Base-by-base conservation (phyloP, 1,140 invertebrate genomes). In the Lepidurus couesii region DNA sequence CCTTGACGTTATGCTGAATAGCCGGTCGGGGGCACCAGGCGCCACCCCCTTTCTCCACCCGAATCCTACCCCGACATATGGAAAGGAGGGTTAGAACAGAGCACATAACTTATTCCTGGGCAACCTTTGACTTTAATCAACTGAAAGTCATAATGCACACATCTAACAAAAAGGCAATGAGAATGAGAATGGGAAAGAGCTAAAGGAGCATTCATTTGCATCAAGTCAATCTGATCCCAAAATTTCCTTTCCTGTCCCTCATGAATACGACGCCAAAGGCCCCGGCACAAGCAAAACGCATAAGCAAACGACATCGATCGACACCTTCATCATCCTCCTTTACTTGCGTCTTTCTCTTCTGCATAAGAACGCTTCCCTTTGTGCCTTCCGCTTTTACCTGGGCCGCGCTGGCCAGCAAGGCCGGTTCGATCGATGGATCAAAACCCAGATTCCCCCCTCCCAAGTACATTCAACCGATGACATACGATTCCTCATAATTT, bases 11-110 rank as follows among this genome's bases (percentile, higher is more conserved):
- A 26, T 88, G 88, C 80, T 89, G 89, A 80, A 93, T 92, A 81
- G 93, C 89, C 0, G 90, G 89, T 81, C 92, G 91, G 0, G 96
- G 95, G 86, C 96, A 97, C 96, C 96, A 98, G 0, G 96, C 95
- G 1, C 96, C 96, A 1, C 95, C 94, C 81, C 93, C 92, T 81
- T 91, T 90, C 83, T 97, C 95, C 44, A 91, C 90, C 1, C 93
- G 89, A 81, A 97, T 90, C 84, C 95, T 97, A 21, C 2, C 8
- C 16, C 16, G 21, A 21, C 87, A 53, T 87, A 89, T 78, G 84
- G 47, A 13, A 79, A 65, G 34, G 42, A 11, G 4, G 34, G 10
- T 42, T 7, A 10, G 34, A 2, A 44, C 7, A 42, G n/a, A 43
- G 74, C 16, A 42, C 10, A 75, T 75, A 75, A 75, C 43, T 42